Percentiles rank a stretch among this genome's conserved stretches.
These are phyloP conservation scores for Oceanites oceanicus DNA, from an alignment of 2,113 vertebrate genomes.

Conservation along the genomic window DNA sequence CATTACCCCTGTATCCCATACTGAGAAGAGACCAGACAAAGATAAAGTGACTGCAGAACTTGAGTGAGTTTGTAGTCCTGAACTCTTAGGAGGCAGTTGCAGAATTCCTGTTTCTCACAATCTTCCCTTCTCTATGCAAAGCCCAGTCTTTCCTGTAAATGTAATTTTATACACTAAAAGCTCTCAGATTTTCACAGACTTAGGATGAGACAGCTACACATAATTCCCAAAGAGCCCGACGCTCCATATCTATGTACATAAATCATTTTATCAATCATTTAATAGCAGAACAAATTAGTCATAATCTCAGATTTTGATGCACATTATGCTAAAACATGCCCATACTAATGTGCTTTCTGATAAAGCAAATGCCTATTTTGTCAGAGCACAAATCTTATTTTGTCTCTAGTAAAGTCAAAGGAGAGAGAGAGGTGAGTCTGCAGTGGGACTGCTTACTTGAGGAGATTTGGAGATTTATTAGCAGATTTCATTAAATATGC, in stretches of 20 bases:
- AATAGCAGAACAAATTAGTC: constrained; percentile 77
- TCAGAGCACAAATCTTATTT: constrained; percentile 83
- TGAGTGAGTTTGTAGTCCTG: background rate
- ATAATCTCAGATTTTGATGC: constrained; percentile 70
- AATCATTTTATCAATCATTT: constrained; percentile 76
- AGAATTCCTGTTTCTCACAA: constrained; percentile 8
- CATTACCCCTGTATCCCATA: rapidly evolving
- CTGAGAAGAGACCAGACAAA: background rate
- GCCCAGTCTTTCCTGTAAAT: constrained; percentile 38
- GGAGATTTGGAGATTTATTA: constrained; percentile 77
- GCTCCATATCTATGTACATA: constrained; percentile 62
- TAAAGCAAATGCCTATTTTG: constrained; percentile 79
- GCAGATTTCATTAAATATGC: constrained; percentile 80
- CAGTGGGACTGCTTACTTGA: constrained; percentile 73
- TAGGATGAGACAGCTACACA: constrained; percentile 31
- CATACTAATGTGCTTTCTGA: constrained; percentile 75
- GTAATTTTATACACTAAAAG: constrained; percentile 34
- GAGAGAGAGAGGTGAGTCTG: constrained; percentile 79
- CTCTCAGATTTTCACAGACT: constrained; percentile 30
- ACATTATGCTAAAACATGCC: constrained; percentile 78
- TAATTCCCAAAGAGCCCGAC: constrained; percentile 65
- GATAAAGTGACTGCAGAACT: background rate
- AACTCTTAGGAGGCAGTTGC: background rate
- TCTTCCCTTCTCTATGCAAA: constrained; percentile 2
- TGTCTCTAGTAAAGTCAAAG: constrained; percentile 66